These are phyloP conservation scores for Hyposoter dolosus DNA, from an alignment of 2,888 invertebrate species.

Conservation along the genomic window DNA sequence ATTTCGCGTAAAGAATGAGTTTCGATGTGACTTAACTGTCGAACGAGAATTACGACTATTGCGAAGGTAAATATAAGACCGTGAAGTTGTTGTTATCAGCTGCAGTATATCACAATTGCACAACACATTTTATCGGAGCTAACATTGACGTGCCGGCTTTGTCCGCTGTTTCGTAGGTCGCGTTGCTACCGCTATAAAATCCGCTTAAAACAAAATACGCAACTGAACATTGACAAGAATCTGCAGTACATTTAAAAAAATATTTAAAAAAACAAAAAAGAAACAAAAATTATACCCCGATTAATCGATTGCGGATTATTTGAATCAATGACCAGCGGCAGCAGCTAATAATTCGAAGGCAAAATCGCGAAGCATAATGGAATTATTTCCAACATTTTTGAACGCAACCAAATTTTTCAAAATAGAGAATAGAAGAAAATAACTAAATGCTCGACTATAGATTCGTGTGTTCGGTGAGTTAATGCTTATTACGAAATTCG, in stretches of 20 bases:
- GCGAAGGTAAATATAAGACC: constrained; percentile 9
- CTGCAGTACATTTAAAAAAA: neutral
- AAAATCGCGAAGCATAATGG: neutral
- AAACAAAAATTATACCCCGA: neutral
- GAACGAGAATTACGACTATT: neutral
- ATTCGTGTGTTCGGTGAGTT: neutral
- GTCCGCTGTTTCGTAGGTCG: neutral
- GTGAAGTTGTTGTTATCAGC: constrained; percentile 10
- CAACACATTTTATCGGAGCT: neutral
- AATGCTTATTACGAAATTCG: neutral
- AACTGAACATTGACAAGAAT: neutral
- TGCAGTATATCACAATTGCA: constrained; percentile 1
- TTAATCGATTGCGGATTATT: neutral
- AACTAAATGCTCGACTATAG: neutral
- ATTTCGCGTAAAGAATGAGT: neutral
- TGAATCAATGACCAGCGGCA: neutral
- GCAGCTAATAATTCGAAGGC: neutral
- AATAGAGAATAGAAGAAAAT: neutral
- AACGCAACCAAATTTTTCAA: neutral
- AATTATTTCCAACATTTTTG: neutral
- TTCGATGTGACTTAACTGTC: neutral
- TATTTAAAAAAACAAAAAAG: neutral
- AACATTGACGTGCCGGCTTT: neutral
- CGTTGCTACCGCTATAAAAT: neutral
- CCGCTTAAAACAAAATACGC: neutral